Evolutionary conservation across 2,113 vertebrate species (phyloP), one percentile per base, ranked within the genome.

Genomic region (Mustelus asterias): DNA sequence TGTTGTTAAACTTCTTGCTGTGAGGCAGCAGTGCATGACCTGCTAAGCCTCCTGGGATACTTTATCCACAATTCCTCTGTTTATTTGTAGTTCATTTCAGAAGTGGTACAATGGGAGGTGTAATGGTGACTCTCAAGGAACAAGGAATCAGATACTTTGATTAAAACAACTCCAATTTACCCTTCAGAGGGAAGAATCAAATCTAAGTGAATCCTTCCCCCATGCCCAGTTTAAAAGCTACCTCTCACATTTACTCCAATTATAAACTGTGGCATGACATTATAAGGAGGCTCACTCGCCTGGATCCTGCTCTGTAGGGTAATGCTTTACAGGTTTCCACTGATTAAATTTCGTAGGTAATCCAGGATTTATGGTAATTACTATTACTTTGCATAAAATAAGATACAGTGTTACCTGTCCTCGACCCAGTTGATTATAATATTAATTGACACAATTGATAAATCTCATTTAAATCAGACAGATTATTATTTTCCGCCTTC

Each of bases 331-430:
- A 89, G 22, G 10, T 89, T 60, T 60, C 86, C 86, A 60, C 86
- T 89, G 86, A 58, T 88, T 89, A 60, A 89, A 89, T 89, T 89
- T 33, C 13, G 48, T 60, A 58, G 86, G 20, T 33, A 89, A 89
- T 58, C 86, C 86, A 26, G 86, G 11, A 89, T 26, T 89, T 89
- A 89, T 29, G 33, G 86, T 89, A 89, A 89, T 89, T 60, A 60
- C 86, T 89, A 60, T n/a, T 89, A 54, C 85, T 88, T 88, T 88
- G 85, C 85, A 88, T 29, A 29, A 89, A 29, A 89, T 89, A 89
- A 89, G 58, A 89, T 58, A 29, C 48, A 89, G 33, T 29, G 48
- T 88, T 89, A 60, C 60, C 86, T 58, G 48, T 3, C 48, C 29
- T 89, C 3, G 48, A 26, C 26, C 24, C 54, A 89, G 24, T 29